Evolutionary conservation across 2,888 invertebrate genomes (phyloP), one percentile per base, ranked within the genome.

Genomic region (Pecten maximus): DNA sequence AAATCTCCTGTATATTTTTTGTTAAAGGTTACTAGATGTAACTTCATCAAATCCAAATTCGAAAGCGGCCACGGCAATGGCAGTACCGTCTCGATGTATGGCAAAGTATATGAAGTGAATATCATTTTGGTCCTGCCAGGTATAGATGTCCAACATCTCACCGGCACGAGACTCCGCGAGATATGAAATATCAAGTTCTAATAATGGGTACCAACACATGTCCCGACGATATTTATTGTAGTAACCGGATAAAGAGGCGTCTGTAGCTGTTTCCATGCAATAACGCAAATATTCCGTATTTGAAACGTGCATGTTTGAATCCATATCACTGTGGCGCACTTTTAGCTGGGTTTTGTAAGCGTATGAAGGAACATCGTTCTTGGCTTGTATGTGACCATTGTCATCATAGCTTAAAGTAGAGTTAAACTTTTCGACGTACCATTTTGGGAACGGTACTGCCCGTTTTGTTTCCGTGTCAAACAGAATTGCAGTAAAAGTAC

Each of bases 101-200:
- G 40, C 28, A 40, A 88, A 88, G 23, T 88, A 88, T 1, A 88
- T 88, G 23, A n/a, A n/a, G 0, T 40, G 88, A 40, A 40, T 44
- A 40, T 40, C 44, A 23, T 40, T 0, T 23, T 88, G n/a, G 44
- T 87, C 87, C 40, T 87, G 88, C 88, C 88, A 88, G 0, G 88
- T 88, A 16, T 4, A 39, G 3, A 87, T 39, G 8, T 28, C 44
- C 40, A 88, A 23, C 16, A 40, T 44, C 40, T 40, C 40, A 16
- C 44, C 44, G 12, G 88, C 40, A 19, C 88, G 40, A 88, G 40
- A n/a, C 23, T 88, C 40, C 2, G 0, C 40, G 12, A 88, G 19
- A 88, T 88, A 40, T 2, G n/a, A 12, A 39, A 88, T 40, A 88
- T 88, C 88, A 40, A 88, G 40, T 23, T 88, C 88, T 19, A 88